Percentiles rank a stretch among this genome's conserved stretches.
phyloP scores from a whole-genome alignment of 1,140 invertebrate genomes.

The Drosophila santomea region DNA sequence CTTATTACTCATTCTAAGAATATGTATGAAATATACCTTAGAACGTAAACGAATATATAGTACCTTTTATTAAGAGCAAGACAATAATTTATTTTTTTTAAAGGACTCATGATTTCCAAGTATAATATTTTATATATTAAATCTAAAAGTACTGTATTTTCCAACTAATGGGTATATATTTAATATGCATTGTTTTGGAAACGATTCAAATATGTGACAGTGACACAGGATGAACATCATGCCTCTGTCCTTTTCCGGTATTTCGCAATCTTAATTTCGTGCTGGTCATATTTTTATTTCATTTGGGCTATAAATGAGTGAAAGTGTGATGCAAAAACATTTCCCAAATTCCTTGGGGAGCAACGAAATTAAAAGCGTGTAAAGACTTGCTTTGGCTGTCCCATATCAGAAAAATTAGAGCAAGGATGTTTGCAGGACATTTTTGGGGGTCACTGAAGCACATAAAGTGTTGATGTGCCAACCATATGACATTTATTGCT shows the following conservation, averaged over 20 bases:
- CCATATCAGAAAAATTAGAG: constrained; percentile 1
- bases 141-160: background rate
- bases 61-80: no score
- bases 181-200: background rate
- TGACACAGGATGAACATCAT: background rate
- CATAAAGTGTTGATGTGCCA: constrained; percentile 81
- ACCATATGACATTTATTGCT: constrained; percentile 81
- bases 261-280: constrained; percentile 36
- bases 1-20: constrained; percentile 2
- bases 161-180: background rate
- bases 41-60: background rate
- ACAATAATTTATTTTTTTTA: background rate
- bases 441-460: constrained; percentile 35
- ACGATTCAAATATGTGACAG: constrained; percentile 44
- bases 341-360: constrained; percentile 59
- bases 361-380: constrained; percentile 74
- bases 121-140: background rate
- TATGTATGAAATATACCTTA: no score
- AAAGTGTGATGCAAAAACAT: constrained; percentile 40
- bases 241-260: background rate
- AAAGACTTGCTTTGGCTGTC: constrained; percentile 68
- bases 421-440: constrained; percentile 27
- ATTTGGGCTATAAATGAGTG: constrained; percentile 50
- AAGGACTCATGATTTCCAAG: background rate
- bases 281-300: constrained; percentile 45